Evolutionary conservation across 1,140 invertebrate genomes (phyloP), one percentile per base, ranked within the genome.

Genomic region (Conus ventricosus): DNA sequence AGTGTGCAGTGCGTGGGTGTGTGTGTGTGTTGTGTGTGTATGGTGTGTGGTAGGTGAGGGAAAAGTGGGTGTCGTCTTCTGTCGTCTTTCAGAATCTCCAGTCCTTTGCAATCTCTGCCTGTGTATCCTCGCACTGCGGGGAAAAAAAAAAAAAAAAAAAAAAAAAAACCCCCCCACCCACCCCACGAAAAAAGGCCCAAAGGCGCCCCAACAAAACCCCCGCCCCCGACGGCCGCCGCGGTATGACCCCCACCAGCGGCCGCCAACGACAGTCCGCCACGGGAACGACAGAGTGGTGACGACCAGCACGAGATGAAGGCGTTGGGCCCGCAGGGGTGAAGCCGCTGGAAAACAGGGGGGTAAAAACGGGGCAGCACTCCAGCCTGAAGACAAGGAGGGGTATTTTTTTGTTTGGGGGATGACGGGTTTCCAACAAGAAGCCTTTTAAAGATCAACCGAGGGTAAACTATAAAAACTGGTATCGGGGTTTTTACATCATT

Each of bases 321-420:
- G 88, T 96, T 96, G 0, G 95, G 95, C 39, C 39, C 0, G 39
- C 39, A 39, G 39, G 39, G 39, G 3, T 39, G 3, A 39, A 39
- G 39, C 39, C 39, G 3, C 39, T 39, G 39, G 39, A 2, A 2
- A 95, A 84, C n/a, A 94, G 81, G 86, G 17, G 94, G 93, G 86
- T 93, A 95, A 94, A 84, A 96, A 95, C 0, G 94, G 91, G 0
- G 80, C 75, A 90, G 25, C 20, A 85, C 94, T 88, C 95, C 95
- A 96, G 89, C 95, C 94, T 95, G 91, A 39, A 39, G 3, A 3
- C 39, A 39, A 3, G 39, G 39, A 3, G 39, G 39, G 39, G 39
- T 39, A 3, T 1, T 39, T 39, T 0, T 39, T 39, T 39, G 39
- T 39, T 39, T 39, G n/a, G n/a, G n/a, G n/a, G n/a, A n/a, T n/a